Conservation (phyloP, 2,113 vertebrate species). For the Holacanthus passer region DNA sequence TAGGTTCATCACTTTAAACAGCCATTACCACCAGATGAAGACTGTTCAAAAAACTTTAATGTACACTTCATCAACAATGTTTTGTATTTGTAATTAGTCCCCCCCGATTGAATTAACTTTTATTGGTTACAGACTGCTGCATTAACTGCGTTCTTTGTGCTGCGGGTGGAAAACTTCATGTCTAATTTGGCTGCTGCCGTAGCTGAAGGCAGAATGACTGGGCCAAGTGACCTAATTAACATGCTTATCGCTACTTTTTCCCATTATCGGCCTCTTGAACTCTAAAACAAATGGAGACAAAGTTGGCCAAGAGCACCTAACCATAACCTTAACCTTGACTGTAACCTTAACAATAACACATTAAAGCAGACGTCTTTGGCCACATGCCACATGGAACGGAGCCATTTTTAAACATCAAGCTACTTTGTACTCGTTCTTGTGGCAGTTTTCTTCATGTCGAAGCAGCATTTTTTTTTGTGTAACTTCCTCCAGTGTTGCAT, state of each 20-base stretch:
- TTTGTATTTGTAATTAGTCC: slow-evolving; percentile 42
- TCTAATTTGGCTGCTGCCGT: slow-evolving; percentile 19
- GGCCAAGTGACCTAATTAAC: slow-evolving; percentile 38
- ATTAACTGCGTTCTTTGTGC: slow-evolving; percentile 48
- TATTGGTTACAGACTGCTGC: slow-evolving; percentile 40
- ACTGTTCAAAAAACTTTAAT: slow-evolving; percentile 14
- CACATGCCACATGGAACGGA: slow-evolving; percentile 3
- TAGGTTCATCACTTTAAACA: slow-evolving; percentile 39
- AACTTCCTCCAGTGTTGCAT: not conserved
- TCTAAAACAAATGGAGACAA: slow-evolving; percentile 20
- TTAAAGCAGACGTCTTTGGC: slow-evolving; percentile 32
- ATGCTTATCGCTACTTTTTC: slow-evolving; percentile 36
- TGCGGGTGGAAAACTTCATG: slow-evolving; percentile 16
- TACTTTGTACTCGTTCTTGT: slow-evolving; percentile 5
- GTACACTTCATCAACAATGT: slow-evolving; percentile 39
- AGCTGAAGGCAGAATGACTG: not conserved
- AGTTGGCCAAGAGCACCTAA: slow-evolving; percentile 2
- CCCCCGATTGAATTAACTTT: slow-evolving; percentile 30
- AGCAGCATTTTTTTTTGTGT: not conserved
- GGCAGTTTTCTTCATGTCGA: not conserved
- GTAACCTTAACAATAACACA: slow-evolving; percentile 14
- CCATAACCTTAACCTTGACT: slow-evolving; percentile 40
- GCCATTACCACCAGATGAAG: slow-evolving; percentile 32
- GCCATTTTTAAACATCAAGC: slow-evolving; percentile 12
- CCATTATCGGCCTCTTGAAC: slow-evolving; percentile 40